A percentile compares a stretch with the other conserved stretches of the same genome.
These are phyloP conservation scores for Xestia rhomboidea DNA, from an alignment of 2,888 invertebrate genomes.

Conservation along the genomic window DNA sequence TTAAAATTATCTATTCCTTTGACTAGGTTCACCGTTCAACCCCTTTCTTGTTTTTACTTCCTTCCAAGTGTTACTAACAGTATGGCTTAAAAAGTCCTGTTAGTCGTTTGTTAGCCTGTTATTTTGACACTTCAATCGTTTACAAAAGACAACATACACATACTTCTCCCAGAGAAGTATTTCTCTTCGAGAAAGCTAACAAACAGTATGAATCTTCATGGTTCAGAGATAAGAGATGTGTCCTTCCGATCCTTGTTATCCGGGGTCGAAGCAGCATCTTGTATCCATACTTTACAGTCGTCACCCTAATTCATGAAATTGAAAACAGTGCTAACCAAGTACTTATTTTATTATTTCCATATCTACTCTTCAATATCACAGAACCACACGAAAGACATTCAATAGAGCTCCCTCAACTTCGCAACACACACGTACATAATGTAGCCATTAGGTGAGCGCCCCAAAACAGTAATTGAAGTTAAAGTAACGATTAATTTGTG, in stretches of 20 bases:
- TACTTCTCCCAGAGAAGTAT: no score
- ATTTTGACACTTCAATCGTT: no score
- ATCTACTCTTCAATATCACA: not conserved
- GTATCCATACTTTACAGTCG: not conserved
- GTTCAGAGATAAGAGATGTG: no score
- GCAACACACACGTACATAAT: constrained; percentile 52
- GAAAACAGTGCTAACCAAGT: not conserved
- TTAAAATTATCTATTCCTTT: no score
- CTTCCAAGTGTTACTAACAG: not conserved
- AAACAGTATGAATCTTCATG: not conserved
- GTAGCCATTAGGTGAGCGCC: constrained; percentile 65
- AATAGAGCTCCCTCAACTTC: constrained; percentile 40
- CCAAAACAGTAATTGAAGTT: constrained; percentile 79
- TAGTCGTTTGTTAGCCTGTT: no score
- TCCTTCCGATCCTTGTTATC: not conserved
- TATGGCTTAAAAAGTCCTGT: not conserved
- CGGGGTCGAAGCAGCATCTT: not conserved
- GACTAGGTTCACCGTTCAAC: no score
- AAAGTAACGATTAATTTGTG: constrained; percentile 87
- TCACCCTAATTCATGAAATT: not conserved
- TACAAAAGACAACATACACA: not conserved
- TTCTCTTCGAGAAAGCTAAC: not conserved
- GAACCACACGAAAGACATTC: constrained; percentile 34
- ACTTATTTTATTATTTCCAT: not conserved
- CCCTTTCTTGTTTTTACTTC: not conserved